A percentile compares a stretch with the other conserved stretches of the same genome.
Evolutionary conservation across 1,140 invertebrate genomes (phyloP).

Genomic region (Aethina tumida): DNA sequence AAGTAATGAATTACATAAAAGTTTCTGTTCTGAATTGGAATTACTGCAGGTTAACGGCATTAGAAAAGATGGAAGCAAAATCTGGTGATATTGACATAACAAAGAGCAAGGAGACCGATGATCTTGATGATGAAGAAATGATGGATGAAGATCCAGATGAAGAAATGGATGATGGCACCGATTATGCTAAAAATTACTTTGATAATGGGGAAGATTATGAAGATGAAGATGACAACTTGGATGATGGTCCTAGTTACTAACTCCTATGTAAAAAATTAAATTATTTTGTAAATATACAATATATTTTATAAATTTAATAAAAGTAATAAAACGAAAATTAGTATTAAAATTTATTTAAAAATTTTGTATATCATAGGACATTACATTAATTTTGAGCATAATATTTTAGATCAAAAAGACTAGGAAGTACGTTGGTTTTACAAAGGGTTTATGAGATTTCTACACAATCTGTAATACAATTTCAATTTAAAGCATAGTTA

Average conservation of each 20-base stretch:
- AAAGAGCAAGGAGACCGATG: constrained; percentile 38
- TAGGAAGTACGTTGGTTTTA: too few relatives aligned
- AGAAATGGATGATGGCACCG: constrained; percentile 65
- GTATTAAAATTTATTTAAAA: too few relatives aligned
- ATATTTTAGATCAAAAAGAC: too few relatives aligned
- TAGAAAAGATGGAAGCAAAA: constrained; percentile 51
- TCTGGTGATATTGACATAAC: constrained; percentile 36
- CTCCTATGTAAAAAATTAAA: too few relatives aligned
- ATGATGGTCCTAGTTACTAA: constrained; percentile 62
- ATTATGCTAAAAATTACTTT: constrained; percentile 75
- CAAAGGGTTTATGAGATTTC: too few relatives aligned
- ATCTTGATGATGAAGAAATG: constrained; percentile 44
- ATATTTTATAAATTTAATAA: too few relatives aligned
- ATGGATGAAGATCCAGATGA: constrained; percentile 48
- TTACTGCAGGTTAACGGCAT: constrained; percentile 33
- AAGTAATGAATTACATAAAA: constrained; percentile 10
- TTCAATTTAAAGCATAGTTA: too few relatives aligned
- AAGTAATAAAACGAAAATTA: too few relatives aligned
- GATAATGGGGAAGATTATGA: constrained; percentile 80
- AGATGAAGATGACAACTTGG: constrained; percentile 76
- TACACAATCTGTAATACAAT: too few relatives aligned
- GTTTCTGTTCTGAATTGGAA: neutral
- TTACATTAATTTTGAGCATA: too few relatives aligned
- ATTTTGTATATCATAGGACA: too few relatives aligned
- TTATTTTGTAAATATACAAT: too few relatives aligned